Conservation (phyloP, 2,797 vertebrate genomes). For the Octomys mimax region DNA sequence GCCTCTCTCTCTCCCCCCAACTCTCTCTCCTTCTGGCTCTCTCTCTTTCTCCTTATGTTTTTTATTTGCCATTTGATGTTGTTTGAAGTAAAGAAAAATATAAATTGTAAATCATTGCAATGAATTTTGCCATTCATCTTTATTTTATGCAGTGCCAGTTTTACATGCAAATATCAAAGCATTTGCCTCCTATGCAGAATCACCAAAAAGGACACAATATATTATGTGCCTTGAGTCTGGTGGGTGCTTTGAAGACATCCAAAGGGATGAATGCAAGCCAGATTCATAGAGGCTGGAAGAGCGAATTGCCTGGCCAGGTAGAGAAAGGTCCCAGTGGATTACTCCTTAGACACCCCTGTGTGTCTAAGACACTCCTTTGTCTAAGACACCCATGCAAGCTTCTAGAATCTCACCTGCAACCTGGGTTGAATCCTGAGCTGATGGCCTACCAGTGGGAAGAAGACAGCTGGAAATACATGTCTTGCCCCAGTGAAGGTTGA, state of each 20-base stretch:
- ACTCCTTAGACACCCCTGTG: neutral
- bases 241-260: neutral
- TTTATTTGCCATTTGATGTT: slow-evolving; percentile 60
- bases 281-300: neutral
- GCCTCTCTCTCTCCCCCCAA: neutral
- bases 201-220: neutral
- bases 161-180: slow-evolving; percentile 71
- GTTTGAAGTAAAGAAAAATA: slow-evolving; percentile 68
- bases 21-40: neutral
- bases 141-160: slow-evolving; percentile 64
- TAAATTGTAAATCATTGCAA: slow-evolving; percentile 63
- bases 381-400: neutral
- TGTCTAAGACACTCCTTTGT: too few species aligned
- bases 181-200: slow-evolving; percentile 3
- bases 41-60: neutral
- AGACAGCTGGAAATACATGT: neutral
- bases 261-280: neutral
- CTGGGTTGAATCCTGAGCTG: neutral
- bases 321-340: neutral
- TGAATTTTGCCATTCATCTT: slow-evolving; percentile 59
- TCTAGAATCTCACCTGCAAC: neutral
- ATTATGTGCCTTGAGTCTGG: neutral
- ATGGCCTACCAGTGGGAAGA: neutral
- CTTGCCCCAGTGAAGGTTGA: neutral
- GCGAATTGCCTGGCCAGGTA: neutral